phyloP scores from a whole-genome alignment of 2,888 invertebrate genomes.

The Sturmia bella region DNA sequence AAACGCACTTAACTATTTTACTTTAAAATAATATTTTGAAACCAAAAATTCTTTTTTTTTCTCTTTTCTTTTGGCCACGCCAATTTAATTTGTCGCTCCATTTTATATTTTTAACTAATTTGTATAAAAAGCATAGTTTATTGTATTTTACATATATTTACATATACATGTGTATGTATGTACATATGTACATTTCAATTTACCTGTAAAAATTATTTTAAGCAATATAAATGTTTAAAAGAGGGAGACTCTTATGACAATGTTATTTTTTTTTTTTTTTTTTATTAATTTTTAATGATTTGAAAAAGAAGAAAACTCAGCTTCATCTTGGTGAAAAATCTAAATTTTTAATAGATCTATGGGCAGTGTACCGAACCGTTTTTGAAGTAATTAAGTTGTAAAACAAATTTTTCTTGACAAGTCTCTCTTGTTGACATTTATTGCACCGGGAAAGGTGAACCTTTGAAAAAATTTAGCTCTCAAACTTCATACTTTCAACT shows the following conservation, averaged over 20 bases:
- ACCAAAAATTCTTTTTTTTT: conserved; percentile 63
- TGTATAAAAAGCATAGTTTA: conserved; percentile 56
- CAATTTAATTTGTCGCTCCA: conserved; percentile 41
- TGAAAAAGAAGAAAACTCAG: conserved; percentile 6
- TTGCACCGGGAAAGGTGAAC: too few species aligned
- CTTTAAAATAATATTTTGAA: conserved; percentile 63
- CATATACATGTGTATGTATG: conserved; percentile 30
- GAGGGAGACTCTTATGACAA: conserved; percentile 59
- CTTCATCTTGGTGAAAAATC: conserved; percentile 26
- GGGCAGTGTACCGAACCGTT: not conserved
- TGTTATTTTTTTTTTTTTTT: conserved; percentile 41
- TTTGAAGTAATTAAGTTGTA: not conserved
- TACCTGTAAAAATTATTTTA: conserved; percentile 52
- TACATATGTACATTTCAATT: conserved; percentile 26
- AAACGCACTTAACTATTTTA: conserved; percentile 62
- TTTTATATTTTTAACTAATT: conserved; percentile 55
- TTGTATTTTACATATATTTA: conserved; percentile 45
- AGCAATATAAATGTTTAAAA: conserved; percentile 42
- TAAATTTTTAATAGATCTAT: conserved; percentile 1
- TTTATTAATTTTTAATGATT: conserved; percentile 14
- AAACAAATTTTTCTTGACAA: not conserved
- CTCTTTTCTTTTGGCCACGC: conserved; percentile 61
- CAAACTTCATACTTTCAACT: too few species aligned
- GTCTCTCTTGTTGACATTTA: too few species aligned
- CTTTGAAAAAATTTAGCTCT: too few species aligned